A percentile compares a stretch with the other conserved stretches of the same genome.
Conservation (phyloP, 2,113 vertebrate genomes). For the Perca fluviatilis region DNA sequence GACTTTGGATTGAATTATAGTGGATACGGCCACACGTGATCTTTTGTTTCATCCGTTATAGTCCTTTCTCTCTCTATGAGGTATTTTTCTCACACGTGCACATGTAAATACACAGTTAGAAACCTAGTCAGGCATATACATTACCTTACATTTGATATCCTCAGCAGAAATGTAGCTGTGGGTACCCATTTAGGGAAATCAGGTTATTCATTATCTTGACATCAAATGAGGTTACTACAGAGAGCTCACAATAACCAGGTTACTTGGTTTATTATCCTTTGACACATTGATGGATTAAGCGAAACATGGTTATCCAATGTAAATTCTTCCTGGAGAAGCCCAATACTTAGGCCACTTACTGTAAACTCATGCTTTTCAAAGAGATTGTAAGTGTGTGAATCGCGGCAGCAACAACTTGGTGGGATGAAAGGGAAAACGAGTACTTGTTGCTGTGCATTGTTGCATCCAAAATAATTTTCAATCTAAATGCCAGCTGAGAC, state of each 20-base stretch:
- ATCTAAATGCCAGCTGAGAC: neutral
- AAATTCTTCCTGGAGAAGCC: neutral
- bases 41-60: neutral
- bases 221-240: neutral
- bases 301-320: neutral
- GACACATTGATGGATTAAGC: neutral
- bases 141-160: neutral
- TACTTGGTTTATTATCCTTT: neutral
- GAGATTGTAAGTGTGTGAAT: neutral
- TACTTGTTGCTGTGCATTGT: constrained; percentile 5
- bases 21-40: neutral
- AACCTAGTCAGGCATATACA: neutral
- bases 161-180: neutral
- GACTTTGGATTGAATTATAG: neutral
- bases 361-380: neutral
- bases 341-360: neutral
- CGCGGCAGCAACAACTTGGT: neutral
- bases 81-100: neutral
- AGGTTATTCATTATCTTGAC: constrained; percentile 1
- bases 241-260: neutral
- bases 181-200: neutral
- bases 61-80: neutral
- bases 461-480: constrained; percentile 2
- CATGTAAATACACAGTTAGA: neutral
- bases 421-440: neutral